A percentile compares a stretch with the other conserved stretches of the same genome.
Evolutionary conservation across 2,888 invertebrate genomes (phyloP).

Genomic region (Dryadula phaetusa): DNA sequence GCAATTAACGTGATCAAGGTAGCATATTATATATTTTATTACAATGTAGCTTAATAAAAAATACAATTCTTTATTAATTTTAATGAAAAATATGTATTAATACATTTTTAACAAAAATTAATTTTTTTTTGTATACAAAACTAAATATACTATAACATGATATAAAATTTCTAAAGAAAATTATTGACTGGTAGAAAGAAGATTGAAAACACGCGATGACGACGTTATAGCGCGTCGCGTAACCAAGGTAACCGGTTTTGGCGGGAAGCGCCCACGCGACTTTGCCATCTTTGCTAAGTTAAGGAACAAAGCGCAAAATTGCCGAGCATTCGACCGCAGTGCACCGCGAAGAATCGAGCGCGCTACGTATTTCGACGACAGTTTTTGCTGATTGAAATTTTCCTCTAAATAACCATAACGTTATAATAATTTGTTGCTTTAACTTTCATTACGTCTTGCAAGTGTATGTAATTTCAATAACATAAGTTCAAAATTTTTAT

Average conservation of each 20-base stretch:
- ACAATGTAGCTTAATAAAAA: neutral
- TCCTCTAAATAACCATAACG: conserved; percentile 26
- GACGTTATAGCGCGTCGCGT: conserved; percentile 58
- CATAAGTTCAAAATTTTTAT: neutral
- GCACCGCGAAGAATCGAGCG: conserved; percentile 75
- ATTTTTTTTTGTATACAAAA: neutral
- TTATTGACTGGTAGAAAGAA: conserved; percentile 28
- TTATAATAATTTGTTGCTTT: neutral
- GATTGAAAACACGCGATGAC: conserved; percentile 48
- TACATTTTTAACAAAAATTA: neutral
- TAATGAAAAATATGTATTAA: neutral
- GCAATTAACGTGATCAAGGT: conserved; percentile 36
- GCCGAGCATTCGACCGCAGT: conserved; percentile 78
- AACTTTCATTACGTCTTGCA: neutral
- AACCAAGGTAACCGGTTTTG: conserved; percentile 77
- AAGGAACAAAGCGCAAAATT: conserved; percentile 49
- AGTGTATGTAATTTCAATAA: conserved; percentile 4
- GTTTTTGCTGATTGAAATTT: conserved; percentile 74
- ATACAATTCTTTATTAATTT: neutral
- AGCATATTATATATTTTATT: conserved; percentile 8
- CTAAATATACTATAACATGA: neutral
- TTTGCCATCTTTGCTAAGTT: conserved; percentile 45
- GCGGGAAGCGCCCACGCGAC: conserved; percentile 74
- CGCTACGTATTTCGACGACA: conserved; percentile 72
- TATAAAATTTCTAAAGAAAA: conserved; percentile 36